Evolutionary conservation across 2,888 invertebrate genomes (phyloP), one percentile per base, ranked within the genome.

Genomic region (Priocnemis perturbator): DNA sequence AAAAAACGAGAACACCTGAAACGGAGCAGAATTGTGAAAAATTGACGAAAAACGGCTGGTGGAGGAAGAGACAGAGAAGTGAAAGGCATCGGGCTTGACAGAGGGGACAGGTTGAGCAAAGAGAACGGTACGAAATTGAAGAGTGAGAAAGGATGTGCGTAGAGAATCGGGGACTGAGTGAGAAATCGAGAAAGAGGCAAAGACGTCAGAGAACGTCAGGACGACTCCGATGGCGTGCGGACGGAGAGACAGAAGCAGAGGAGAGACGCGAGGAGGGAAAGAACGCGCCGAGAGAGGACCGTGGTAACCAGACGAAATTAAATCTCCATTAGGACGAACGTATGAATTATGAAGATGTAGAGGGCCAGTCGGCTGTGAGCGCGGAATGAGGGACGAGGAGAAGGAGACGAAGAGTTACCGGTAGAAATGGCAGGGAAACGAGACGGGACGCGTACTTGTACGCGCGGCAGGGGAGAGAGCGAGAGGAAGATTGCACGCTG

Each of bases 301-400:
- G 63, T 67, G 74, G 71, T 68, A 71, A 81, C 76, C 76, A 74
- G 71, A 77, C 77, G 77, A 84, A 85, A 83, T 85, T 83, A 83
- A 83, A 83, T 83, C 82, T 81, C 83, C 83, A 83, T 84, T 84
- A 83, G 77, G 79, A 71, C 65, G 73, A 74, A 69, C 76, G 81
- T 73, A 78, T 83, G 79, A 83, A 83, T 84, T 80, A 83, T 81
- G 82, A 81, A 83, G 83, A 83, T 63, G 75, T 73, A 77, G 74
- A 71, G 69, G 69, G 61, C 69, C 67, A 73, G 59, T 58, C 58
- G 56, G 62, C 62, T 20, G n/a, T 60, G 47, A 50, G 60, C 50
- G n/a, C 64, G 66, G 61, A 37, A 19, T 26, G 48, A 63, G 60
- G 59, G 55, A 55, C 57, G 55, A 37, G 57, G 58, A 58, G 64